These are phyloP conservation scores for Hirundichthys speculiger DNA, from an alignment of 2,113 vertebrate genomes.

Conservation along the genomic window DNA sequence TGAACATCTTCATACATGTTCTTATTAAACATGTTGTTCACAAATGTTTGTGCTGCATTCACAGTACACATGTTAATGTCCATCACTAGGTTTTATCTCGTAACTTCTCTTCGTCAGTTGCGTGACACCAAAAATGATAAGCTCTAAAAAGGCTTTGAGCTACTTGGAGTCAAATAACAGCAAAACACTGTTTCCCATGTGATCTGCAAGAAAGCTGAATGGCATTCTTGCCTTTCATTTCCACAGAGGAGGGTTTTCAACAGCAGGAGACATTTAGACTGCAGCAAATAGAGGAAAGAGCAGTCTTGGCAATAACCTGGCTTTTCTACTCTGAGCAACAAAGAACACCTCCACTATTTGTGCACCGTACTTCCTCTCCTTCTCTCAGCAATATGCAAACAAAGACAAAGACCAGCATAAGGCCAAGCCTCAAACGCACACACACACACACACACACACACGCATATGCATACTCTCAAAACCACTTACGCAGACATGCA, in stretches of 20 bases:
- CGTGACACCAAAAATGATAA: too few species aligned
- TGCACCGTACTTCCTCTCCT: conserved; percentile 3
- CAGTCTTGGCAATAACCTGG: background rate
- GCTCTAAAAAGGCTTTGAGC: too few species aligned
- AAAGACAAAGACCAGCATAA: conserved; percentile 23
- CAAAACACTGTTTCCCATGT: too few species aligned
- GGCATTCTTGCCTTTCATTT: background rate
- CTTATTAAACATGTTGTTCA: too few species aligned
- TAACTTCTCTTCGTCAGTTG: too few species aligned
- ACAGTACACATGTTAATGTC: too few species aligned
- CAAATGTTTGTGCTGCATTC: too few species aligned
- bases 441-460: background rate
- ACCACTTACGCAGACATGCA: conserved; percentile 43
- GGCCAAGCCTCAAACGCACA: conserved; percentile 25
- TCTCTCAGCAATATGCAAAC: conserved; percentile 36
- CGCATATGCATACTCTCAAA: conserved; percentile 9
- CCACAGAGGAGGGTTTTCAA: background rate
- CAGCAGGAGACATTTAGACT: conserved; percentile 6
- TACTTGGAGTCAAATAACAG: too few species aligned
- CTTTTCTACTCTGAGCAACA: conserved; percentile 13
- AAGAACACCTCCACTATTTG: background rate
- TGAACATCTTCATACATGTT: too few species aligned
- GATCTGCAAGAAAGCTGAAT: background rate
- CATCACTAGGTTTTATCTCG: too few species aligned
- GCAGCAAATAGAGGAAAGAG: background rate